Base-by-base conservation (phyloP, 2,113 vertebrate genomes). In the Eptatretus burgeri region DNA sequence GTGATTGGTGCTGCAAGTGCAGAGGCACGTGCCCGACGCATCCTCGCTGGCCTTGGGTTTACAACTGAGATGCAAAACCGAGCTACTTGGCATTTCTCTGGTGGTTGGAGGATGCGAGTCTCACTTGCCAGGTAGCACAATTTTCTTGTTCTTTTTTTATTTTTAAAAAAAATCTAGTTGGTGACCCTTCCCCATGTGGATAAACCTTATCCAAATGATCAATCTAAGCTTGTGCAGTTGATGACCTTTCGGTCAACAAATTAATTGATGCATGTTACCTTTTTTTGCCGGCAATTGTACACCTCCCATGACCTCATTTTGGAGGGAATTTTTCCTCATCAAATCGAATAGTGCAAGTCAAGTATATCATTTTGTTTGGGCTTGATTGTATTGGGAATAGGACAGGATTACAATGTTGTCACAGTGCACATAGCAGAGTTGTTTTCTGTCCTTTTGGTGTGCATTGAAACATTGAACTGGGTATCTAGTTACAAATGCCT, bases 71-170 rank as follows among this genome's bases (percentile, higher is more conserved):
- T 89, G 85, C 85, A 89, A 73, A 84, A 81, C 69, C 71, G 85
- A 68, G 71, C 83, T 19, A 93, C 85, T 5, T 82, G 79, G 71
- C 83, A 83, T 71, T 93, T 89, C 70, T 88, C 84, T 0, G 85
- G 85, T 49, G 85, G 85, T 2, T 89, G 85, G 85, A 78, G 85
- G 18, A 93, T 93, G 85, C 81, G 85, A 60, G 85, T 93, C 13
- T 89, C 85, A 1, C 71, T 93, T 4, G 85, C 85, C 65, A 80
- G 85, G 85, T 89, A 52, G 63, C 53, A 51, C 17, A 2, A 3
- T 7, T 41, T 41, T 5, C 27, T 41, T 41, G 27, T 3, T 41
- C 27, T 41, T 41, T 41, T 41, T 19, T 41, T 27, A 14, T 63
- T 27, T 67, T 20, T n/a, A 1, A 17, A 8, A 14, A 12, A 14